Conservation (phyloP, 1,140 invertebrate genomes). For the Drosophila pachea region DNA sequence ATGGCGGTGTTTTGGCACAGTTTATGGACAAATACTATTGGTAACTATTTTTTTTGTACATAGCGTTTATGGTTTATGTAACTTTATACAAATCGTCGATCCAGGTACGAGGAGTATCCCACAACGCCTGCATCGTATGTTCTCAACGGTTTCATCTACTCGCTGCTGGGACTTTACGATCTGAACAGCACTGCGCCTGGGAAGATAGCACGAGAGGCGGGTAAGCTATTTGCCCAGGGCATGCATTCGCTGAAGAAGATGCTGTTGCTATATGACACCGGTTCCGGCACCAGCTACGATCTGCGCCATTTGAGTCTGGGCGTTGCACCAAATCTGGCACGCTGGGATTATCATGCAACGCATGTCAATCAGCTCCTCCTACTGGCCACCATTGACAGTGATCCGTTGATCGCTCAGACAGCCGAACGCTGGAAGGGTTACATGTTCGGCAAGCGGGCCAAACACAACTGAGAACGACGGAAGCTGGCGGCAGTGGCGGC, state of each 20-base stretch:
- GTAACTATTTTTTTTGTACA: slow-evolving; percentile 66
- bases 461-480: slow-evolving; percentile 85
- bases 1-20: slow-evolving; percentile 91
- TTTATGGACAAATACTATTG: slow-evolving; percentile 90
- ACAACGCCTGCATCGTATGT: slow-evolving; percentile 97
- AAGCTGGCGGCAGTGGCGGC: slow-evolving; percentile 55
- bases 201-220: slow-evolving; percentile 84
- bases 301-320: slow-evolving; percentile 94
- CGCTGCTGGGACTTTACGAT: slow-evolving; percentile 97
- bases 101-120: slow-evolving; percentile 99
- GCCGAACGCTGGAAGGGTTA: slow-evolving; percentile 97
- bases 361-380: slow-evolving; percentile 97
- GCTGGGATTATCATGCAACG: slow-evolving; percentile 99
- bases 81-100: too few species aligned
- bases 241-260: slow-evolving; percentile 93
- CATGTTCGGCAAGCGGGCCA: slow-evolving; percentile 94
- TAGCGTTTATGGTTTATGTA: too few species aligned
- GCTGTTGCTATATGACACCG: slow-evolving; percentile 95
- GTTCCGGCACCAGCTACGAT: slow-evolving; percentile 98
- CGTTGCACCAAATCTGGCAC: slow-evolving; percentile 92
- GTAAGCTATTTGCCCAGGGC: slow-evolving; percentile 89
- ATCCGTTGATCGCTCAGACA: slow-evolving; percentile 89
- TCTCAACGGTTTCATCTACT: slow-evolving; percentile 99
- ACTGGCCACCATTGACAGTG: slow-evolving; percentile 91
- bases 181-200: slow-evolving; percentile 85